Evolutionary conservation across 1,140 invertebrate species (phyloP).

Genomic region (Plectrocnemia conspersa): DNA sequence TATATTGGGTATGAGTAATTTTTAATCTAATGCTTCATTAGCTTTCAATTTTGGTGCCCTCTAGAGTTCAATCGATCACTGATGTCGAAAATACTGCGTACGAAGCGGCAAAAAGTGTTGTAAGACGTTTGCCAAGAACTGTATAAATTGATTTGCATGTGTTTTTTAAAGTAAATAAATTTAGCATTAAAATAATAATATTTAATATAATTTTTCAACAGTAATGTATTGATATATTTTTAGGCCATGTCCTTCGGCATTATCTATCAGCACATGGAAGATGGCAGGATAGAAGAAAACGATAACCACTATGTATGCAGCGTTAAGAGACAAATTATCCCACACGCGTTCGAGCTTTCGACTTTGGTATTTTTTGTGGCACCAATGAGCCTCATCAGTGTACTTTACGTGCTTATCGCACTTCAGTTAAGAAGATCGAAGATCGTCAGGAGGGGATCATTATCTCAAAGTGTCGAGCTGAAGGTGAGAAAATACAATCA

Average conservation of each 20-base stretch:
- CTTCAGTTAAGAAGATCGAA: slow-evolving; percentile 64
- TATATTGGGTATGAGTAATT: no score
- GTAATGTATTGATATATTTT: no score
- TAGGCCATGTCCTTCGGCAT: slow-evolving; percentile 46
- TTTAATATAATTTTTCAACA: neutral
- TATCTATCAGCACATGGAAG: slow-evolving; percentile 48
- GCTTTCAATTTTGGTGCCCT: neutral
- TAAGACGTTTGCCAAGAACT: neutral
- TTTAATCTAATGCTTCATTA: no score
- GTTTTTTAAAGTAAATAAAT: neutral
- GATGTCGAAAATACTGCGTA: neutral
- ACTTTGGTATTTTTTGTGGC: slow-evolving; percentile 80
- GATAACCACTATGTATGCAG: slow-evolving; percentile 50
- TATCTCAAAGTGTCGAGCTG: slow-evolving; percentile 27
- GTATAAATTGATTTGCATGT: neutral
- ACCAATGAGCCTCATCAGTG: slow-evolving; percentile 83
- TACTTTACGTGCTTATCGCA: slow-evolving; percentile 80
- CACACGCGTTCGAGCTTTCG: slow-evolving; percentile 79
- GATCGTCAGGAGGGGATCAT: slow-evolving; percentile 41
- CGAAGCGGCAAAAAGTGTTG: no score
- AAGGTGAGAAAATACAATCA: slow-evolving; percentile 18
- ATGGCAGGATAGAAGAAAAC: slow-evolving; percentile 58
- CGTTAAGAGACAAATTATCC: slow-evolving; percentile 59
- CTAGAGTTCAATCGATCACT: neutral
- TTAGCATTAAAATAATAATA: neutral